phyloP scores from a whole-genome alignment of 1,140 invertebrate species.

The Ooceraea biroi region DNA sequence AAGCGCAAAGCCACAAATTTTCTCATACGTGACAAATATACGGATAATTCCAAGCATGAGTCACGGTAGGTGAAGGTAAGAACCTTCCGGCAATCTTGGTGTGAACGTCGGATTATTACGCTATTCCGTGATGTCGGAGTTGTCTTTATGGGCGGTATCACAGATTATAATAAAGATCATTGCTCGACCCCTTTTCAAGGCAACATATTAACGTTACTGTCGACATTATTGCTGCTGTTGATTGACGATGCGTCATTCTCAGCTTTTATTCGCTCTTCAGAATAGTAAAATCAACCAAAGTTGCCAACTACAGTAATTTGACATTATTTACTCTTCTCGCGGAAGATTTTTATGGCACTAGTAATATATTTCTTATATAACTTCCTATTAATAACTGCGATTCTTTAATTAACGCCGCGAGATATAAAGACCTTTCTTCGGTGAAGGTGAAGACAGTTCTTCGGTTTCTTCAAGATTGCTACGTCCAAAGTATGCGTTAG shows the following conservation, averaged over 20 bases:
- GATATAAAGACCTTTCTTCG: too few species aligned
- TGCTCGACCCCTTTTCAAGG: conserved; percentile 37
- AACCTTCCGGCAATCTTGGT: conserved; percentile 56
- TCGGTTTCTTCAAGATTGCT: neutral
- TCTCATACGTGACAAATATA: conserved; percentile 3
- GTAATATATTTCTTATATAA: conserved; percentile 38
- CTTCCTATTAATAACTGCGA: neutral
- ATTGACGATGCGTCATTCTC: conserved; percentile 29
- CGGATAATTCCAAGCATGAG: conserved; percentile 40
- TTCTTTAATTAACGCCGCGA: conserved; percentile 28
- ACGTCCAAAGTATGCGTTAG: conserved; percentile 27
- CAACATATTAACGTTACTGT: conserved; percentile 21
- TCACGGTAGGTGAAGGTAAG: conserved; percentile 63
- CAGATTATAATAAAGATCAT: conserved; percentile 38
- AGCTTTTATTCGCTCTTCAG: neutral
- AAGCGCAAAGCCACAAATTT: neutral
- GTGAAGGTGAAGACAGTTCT: neutral
- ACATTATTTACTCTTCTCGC: conserved; percentile 26
- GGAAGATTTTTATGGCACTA: neutral
- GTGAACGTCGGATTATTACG: conserved; percentile 45
- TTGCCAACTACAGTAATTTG: conserved; percentile 43
- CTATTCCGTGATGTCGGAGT: conserved; percentile 36
- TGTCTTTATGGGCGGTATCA: conserved; percentile 34
- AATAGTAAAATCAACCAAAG: conserved; percentile 6
- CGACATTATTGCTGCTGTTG: conserved; percentile 26